Evolutionary conservation across 2,888 invertebrate species (phyloP).

Genomic region (Neocrepidodera transversa): DNA sequence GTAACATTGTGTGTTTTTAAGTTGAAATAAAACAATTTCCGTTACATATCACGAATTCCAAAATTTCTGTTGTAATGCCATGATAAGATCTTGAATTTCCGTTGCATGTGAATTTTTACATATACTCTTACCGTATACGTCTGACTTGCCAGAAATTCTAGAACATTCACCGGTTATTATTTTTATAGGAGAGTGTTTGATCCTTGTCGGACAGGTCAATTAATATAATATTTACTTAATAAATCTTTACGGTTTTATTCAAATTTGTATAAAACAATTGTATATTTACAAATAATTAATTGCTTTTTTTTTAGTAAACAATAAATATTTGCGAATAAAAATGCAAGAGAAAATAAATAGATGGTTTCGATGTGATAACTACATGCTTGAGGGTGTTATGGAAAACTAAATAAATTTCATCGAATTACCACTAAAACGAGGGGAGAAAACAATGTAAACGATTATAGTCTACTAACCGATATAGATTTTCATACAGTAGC

Average conservation of each 20-base stretch:
- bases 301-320: too few species aligned
- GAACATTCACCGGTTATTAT: constrained; percentile 1
- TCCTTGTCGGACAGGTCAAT: neutral
- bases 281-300: too few species aligned
- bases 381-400: constrained; percentile 5
- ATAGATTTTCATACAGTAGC: neutral
- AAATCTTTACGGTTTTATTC: too few species aligned
- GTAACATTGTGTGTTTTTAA: neutral
- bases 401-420: constrained; percentile 12
- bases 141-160: constrained; percentile 3
- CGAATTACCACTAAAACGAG: constrained; percentile 13
- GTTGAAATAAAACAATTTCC: constrained; percentile 16
- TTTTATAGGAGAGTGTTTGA: neutral
- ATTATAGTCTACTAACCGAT: neutral
- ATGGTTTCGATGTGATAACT: too few species aligned
- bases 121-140: neutral
- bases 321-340: too few species aligned
- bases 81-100: constrained; percentile 24
- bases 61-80: constrained; percentile 21
- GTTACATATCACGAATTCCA: constrained; percentile 16
- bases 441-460: constrained; percentile 9
- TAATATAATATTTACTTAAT: too few species aligned
- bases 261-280: too few species aligned
- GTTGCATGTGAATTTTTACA: constrained; percentile 16
- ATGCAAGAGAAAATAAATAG: too few species aligned